A percentile compares a stretch with the other conserved stretches of the same genome.
These are phyloP conservation scores for Heptranchias perlo DNA, from an alignment of 2,113 vertebrate genomes.

Conservation along the genomic window DNA sequence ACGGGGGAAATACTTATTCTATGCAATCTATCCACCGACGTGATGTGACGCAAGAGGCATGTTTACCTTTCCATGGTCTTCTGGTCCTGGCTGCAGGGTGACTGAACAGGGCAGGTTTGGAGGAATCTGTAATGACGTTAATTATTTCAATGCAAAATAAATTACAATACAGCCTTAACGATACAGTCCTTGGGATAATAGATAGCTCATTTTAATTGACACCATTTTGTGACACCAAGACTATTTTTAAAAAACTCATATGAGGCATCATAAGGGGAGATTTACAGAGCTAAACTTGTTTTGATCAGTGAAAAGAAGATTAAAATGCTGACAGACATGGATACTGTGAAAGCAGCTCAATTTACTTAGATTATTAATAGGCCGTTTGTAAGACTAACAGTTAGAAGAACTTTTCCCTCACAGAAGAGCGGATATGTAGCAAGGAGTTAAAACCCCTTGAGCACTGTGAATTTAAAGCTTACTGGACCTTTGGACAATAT, in stretches of 20 bases:
- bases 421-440: background rate
- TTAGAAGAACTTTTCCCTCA: background rate
- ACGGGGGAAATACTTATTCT: background rate
- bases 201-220: background rate
- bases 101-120: slow-evolving; percentile 78
- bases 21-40: background rate
- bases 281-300: background rate
- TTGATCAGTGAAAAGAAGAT: background rate
- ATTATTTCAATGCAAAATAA: background rate
- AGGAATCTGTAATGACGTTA: slow-evolving; percentile 59
- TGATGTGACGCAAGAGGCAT: background rate
- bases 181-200: background rate
- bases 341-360: background rate
- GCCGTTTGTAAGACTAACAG: background rate
- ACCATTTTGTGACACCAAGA: background rate
- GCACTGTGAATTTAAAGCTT: too few species aligned
- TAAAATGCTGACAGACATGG: background rate
- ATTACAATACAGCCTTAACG: background rate
- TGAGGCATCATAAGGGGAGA: background rate
- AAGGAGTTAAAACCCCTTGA: too few species aligned
- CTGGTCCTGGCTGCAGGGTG: slow-evolving; percentile 71
- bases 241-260: background rate
- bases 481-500: too few species aligned
- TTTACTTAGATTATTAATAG: background rate
- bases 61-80: slow-evolving; percentile 72